Evolutionary conservation across 2,888 invertebrate species (phyloP).

Genomic region (Agriotes lineatus): DNA sequence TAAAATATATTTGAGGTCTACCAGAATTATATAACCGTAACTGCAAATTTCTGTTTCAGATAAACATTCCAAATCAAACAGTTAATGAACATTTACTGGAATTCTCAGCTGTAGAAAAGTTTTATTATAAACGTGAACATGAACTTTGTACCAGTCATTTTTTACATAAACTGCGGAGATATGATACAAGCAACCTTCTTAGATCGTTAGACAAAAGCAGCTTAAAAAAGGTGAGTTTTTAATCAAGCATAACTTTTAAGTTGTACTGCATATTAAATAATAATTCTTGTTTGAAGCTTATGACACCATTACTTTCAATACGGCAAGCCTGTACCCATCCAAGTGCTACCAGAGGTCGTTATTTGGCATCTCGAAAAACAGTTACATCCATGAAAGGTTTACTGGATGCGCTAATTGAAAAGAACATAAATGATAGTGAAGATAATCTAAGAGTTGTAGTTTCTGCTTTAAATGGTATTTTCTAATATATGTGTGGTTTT

Average conservation of each 20-base stretch:
- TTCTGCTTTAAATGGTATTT: conserved; percentile 74
- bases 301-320: conserved; percentile 75
- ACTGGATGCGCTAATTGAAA: conserved; percentile 74
- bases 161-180: conserved; percentile 64
- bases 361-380: conserved; percentile 68
- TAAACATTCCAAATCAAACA: conserved; percentile 75
- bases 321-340: conserved; percentile 82
- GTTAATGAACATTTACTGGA: conserved; percentile 71
- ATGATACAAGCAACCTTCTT: conserved; percentile 66
- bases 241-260: neutral
- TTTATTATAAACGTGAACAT: conserved; percentile 78
- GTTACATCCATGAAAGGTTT: conserved; percentile 75
- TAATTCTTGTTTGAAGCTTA: too few species aligned
- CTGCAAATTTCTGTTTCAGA: conserved; percentile 56
- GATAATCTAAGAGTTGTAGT: conserved; percentile 73
- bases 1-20: too few species aligned
- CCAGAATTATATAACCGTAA: too few species aligned
- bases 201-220: conserved; percentile 66
- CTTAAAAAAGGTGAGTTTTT: conserved; percentile 61
- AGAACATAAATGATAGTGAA: conserved; percentile 73
- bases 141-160: conserved; percentile 68
- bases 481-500: neutral
- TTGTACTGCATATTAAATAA: too few species aligned
- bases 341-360: conserved; percentile 71
- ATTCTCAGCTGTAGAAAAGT: conserved; percentile 80